These are phyloP conservation scores for Limulus polyphemus DNA, from an alignment of 2,888 invertebrate genomes.

Conservation along the genomic window DNA sequence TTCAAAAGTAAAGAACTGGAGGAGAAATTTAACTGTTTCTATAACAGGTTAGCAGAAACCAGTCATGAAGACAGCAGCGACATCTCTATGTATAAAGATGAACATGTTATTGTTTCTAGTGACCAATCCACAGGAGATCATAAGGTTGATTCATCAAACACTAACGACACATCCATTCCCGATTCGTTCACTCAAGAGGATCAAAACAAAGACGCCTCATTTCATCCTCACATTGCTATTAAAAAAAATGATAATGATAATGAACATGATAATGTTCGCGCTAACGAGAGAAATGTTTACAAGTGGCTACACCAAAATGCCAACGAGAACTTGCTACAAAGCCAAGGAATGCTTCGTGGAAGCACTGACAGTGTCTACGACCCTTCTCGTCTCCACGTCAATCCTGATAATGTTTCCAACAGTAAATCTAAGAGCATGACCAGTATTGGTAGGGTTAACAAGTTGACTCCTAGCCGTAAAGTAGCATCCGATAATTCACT, in stretches of 20 bases:
- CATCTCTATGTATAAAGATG: constrained; percentile 23
- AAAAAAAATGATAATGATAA: neutral
- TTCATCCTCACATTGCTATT: neutral
- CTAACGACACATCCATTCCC: constrained; percentile 12
- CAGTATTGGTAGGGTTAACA: constrained; percentile 11
- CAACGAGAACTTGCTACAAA: neutral
- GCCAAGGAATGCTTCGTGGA: neutral
- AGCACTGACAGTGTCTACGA: neutral
- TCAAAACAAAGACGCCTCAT: constrained; percentile 9
- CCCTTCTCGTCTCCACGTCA: constrained; percentile 14
- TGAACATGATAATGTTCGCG: neutral
- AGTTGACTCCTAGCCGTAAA: constrained; percentile 15
- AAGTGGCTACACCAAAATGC: neutral
- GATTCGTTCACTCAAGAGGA: constrained; percentile 12
- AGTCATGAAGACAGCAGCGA: constrained; percentile 26
- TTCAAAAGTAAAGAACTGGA: constrained; percentile 24
- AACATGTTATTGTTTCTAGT: constrained; percentile 16
- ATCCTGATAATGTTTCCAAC: constrained; percentile 16
- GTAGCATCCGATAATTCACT: constrained; percentile 25
- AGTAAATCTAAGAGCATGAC: constrained; percentile 20
- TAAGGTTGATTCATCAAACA: constrained; percentile 12
- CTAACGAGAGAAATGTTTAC: neutral
- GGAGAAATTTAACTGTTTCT: constrained; percentile 26
- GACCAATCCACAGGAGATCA: constrained; percentile 13
- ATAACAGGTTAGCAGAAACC: constrained; percentile 24